Base-by-base conservation (phyloP, 2,797 vertebrate genomes). In the Thunnus albacares region DNA sequence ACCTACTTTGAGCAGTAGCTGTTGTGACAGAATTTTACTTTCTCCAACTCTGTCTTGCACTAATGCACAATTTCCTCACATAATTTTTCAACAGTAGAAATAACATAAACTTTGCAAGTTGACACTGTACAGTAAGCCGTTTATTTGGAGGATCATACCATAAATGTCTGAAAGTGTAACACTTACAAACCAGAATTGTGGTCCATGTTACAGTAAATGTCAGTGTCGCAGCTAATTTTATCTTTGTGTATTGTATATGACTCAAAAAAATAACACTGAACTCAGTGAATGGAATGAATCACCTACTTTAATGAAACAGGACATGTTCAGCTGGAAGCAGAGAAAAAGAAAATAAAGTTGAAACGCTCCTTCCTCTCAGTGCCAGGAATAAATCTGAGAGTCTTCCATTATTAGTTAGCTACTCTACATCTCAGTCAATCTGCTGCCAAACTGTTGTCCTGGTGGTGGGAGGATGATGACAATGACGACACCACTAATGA, bases 201-300 rank as follows among this genome's bases (percentile, higher is more conserved):
- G 45, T 74, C 24, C 28, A 3, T 70, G 35, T 71, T 71, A 41
- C 28, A 11, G 33, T 74, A 45, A 45, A 65, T 68, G 55, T 61
- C 55, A 53, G 22, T 18, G 38, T 47, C 79, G 52, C 65, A 18
- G 11, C 38, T 51, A 62, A 60, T 79, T 80, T 72, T 30, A 41
- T 20, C 47, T 68, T 55, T 43, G 20, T 41, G 14, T 77, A n/a
- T 76, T 68, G 28, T 30, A 47, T 57, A 56, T 81, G 6, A 83
- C 57, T 84, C 55, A 83, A 60, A 82, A 33, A 52, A 52, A 72
- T 80, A 89, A 87, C 61, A 61, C 1, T 57, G 20, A 71, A 53
- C 73, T 68, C 41, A 53, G 14, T 41, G 3, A 63, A 77, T 35
- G 8, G 11, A 80, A 70, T 77, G 43, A 85, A 77, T 81, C 52